These are phyloP conservation scores for Neuroterus valhalla DNA, from an alignment of 1,140 invertebrate species.

Conservation along the genomic window DNA sequence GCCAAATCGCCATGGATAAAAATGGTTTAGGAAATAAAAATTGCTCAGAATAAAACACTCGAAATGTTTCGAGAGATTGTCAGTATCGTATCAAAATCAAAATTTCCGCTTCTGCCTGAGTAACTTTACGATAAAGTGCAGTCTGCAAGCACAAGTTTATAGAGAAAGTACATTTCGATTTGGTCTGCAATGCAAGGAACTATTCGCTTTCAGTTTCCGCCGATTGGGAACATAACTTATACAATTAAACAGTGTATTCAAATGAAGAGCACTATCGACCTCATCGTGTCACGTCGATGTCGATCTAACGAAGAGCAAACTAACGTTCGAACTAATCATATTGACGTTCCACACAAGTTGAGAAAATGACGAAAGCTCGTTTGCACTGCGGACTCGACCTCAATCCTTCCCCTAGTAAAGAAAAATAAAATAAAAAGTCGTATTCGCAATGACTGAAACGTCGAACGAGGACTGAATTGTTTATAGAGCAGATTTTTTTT, in stretches of 20 bases:
- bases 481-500: no score
- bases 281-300: not conserved
- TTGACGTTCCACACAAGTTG: slow-evolving; percentile 3
- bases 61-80: not conserved
- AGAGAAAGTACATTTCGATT: not conserved
- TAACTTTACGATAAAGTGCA: not conserved
- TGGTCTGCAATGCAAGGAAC: not conserved
- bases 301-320: not conserved
- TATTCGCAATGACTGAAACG: not conserved
- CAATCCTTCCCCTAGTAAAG: not conserved
- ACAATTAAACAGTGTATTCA: not conserved
- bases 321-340: not conserved
- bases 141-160: not conserved
- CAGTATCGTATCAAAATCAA: not conserved
- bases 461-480: no score
- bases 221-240: slow-evolving; percentile 1
- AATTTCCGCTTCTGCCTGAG: not conserved
- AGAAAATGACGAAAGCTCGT: slow-evolving; percentile 30
- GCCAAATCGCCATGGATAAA: no score
- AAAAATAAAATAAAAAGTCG: slow-evolving; percentile 10
- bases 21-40: no score
- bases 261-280: not conserved
- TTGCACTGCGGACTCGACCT: slow-evolving; percentile 2
- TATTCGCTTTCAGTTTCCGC: not conserved
- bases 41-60: slow-evolving; percentile 1